phyloP scores from a whole-genome alignment of 2,888 invertebrate species.

The Autographa pulchrina region DNA sequence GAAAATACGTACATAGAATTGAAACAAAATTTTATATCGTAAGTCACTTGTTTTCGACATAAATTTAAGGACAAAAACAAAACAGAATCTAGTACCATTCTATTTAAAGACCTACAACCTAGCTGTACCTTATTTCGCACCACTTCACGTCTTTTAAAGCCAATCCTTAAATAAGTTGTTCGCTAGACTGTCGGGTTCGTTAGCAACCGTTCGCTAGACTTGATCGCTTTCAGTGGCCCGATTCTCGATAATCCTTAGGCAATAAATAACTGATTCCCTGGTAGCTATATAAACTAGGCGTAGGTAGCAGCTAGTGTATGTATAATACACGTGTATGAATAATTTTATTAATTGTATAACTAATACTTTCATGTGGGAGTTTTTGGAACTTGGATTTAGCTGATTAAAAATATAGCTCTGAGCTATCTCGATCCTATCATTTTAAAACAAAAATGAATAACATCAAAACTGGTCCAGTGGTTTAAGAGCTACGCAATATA shows the following conservation, averaged over 20 bases:
- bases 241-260: slow-evolving; percentile 43
- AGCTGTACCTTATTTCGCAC: background rate
- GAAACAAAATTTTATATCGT: no score
- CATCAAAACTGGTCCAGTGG: no score
- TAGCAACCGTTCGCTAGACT: slow-evolving; percentile 34
- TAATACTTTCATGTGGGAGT: no score
- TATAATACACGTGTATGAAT: no score
- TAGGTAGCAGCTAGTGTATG: background rate
- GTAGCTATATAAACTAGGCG: background rate
- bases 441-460: no score
- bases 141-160: slow-evolving; percentile 1
- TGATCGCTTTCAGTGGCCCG: slow-evolving; percentile 30
- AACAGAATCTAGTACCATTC: background rate
- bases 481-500: no score
- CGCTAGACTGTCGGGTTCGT: slow-evolving; percentile 45
- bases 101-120: background rate
- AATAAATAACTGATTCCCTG: slow-evolving; percentile 43
- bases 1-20: no score
- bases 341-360: no score
- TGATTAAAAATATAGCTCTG: no score
- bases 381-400: no score
- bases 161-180: background rate
- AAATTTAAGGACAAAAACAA: background rate
- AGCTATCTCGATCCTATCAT: no score
- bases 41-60: no score